phyloP scores from a whole-genome alignment of 2,888 invertebrate species.

The Coecobrya sp. region DNA sequence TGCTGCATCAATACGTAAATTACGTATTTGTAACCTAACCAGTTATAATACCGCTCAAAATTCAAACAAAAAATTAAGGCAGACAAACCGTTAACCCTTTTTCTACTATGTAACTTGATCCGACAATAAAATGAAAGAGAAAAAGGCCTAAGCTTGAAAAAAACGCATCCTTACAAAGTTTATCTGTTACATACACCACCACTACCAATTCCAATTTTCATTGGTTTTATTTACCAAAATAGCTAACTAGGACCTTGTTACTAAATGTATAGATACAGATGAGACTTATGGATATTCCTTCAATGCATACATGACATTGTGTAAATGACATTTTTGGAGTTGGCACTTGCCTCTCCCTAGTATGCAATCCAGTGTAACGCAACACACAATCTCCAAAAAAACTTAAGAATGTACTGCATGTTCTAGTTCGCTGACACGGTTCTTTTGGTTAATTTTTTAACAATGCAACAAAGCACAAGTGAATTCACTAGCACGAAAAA shows the following conservation, averaged over 20 bases:
- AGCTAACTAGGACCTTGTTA: not conserved
- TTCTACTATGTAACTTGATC: slow-evolving; percentile 21
- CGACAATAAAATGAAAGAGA: slow-evolving; percentile 28
- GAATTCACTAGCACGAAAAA: slow-evolving; percentile 12
- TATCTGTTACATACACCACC: slow-evolving; percentile 32
- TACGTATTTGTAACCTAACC: not conserved
- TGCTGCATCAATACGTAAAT: not conserved
- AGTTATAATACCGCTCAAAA: not conserved
- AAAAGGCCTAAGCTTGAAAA: slow-evolving; percentile 51
- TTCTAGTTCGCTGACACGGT: not conserved
- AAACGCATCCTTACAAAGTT: slow-evolving; percentile 40
- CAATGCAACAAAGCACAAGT: slow-evolving; percentile 11
- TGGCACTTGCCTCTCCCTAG: not conserved
- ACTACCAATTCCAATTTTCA: slow-evolving; percentile 35
- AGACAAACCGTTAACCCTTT: not conserved
- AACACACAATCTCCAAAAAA: too few species aligned
- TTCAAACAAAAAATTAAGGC: not conserved
- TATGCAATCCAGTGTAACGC: too few species aligned
- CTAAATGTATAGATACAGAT: not conserved
- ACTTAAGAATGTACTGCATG: not conserved
- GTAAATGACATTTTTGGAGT: not conserved
- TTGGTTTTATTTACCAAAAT: slow-evolving; percentile 44
- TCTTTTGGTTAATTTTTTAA: slow-evolving; percentile 1
- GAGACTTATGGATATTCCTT: not conserved
- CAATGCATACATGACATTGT: not conserved